Evolutionary conservation across 2,797 vertebrate genomes (phyloP), one percentile per base, ranked within the genome.

Genomic region (Neosilurus mollespiculum): DNA sequence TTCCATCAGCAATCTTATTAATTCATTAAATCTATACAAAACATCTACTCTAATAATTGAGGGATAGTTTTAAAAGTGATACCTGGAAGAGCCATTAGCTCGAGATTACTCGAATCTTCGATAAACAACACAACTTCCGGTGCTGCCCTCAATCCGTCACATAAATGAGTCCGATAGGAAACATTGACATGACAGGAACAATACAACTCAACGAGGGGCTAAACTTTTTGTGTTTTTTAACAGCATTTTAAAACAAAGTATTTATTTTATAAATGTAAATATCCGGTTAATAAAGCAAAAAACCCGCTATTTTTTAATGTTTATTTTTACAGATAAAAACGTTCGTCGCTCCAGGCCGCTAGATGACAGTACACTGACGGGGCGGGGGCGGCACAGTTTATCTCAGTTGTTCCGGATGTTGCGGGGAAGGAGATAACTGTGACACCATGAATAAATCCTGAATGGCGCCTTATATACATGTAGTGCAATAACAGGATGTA

Each of bases 81-180:
- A 84, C 83, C 83, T 66, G 83, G 83, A 15, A 80, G 43, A 66
- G 83, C 83, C 83, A 84, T 84, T 54, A 16, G n/a, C 62, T 14
- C 43, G n/a, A 85, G 81, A 43, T 12, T 43, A 72, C 20, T 56
- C 2, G n/a, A 66, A 53, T 20, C 2, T 18, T 81, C 80, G 12
- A 6, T n/a, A 22, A 66, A 78, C 15, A 70, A 51, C 43, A 51
- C 22, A 69, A 79, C 83, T 83, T 81, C 73, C 69, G 81, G 67
- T 69, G 18, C 20, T 22, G 9, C 43, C 16, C n/a, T 71, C 15
- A 58, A 24, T 69, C 58, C 87, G 70, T 82, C 83, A 22, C 24
- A 12, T 78, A 83, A 85, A 69, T 72, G 49, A 9, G 3, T 86
- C 86, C 89, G 86, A 15, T 1, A 30, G 62, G 85, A 89, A 88